These are phyloP conservation scores for Melanchra persicariae DNA, from an alignment of 2,888 invertebrate species.

Conservation along the genomic window DNA sequence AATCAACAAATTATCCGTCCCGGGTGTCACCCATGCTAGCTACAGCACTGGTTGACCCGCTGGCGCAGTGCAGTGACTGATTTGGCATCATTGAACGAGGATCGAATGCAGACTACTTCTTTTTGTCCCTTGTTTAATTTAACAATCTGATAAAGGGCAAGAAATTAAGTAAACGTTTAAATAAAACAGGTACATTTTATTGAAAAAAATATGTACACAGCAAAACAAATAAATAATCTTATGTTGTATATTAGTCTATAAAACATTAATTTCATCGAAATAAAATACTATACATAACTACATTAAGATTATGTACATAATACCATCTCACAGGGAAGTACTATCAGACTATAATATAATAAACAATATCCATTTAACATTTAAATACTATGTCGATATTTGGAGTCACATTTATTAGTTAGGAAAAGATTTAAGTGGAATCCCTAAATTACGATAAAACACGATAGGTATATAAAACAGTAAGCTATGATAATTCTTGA, in stretches of 20 bases:
- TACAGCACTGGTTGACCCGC: no score
- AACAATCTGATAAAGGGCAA: background rate
- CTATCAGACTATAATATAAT: slow-evolving; percentile 85
- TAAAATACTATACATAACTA: slow-evolving; percentile 91
- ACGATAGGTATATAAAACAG: slow-evolving; percentile 85
- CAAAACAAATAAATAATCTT: slow-evolving; percentile 91
- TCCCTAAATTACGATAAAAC: slow-evolving; percentile 84
- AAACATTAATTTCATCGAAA: slow-evolving; percentile 91
- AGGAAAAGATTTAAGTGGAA: slow-evolving; percentile 82
- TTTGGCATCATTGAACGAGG: no score
- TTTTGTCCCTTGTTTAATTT: background rate
- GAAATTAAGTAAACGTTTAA: slow-evolving; percentile 66
- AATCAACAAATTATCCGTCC: no score
- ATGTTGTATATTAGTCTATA: slow-evolving; percentile 91
- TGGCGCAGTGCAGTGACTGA: no score
- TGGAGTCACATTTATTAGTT: slow-evolving; percentile 85
- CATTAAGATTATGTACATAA: slow-evolving; percentile 90
- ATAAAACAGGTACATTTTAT: slow-evolving; percentile 91
- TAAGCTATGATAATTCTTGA: slow-evolving; percentile 86
- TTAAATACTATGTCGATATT: slow-evolving; percentile 87
- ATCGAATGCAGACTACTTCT: no score
- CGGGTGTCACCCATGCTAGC: no score
- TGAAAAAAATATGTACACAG: slow-evolving; percentile 91
- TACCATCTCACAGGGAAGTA: slow-evolving; percentile 87
- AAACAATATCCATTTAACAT: slow-evolving; percentile 89